phyloP scores from a whole-genome alignment of 2,888 invertebrate species.

The Melieria crassipennis region DNA sequence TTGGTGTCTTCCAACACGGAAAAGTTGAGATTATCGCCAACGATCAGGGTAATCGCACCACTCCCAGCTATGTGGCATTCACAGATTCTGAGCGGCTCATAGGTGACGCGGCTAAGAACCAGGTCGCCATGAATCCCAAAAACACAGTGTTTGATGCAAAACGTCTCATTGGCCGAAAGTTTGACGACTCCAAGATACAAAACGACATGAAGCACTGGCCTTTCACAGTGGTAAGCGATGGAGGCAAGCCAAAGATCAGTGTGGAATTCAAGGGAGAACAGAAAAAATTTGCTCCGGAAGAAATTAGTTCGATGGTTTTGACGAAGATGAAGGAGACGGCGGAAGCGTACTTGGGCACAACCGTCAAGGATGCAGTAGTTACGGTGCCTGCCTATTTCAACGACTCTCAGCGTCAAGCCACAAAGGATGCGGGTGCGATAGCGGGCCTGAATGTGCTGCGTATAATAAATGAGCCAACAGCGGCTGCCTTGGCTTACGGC shows the following conservation, averaged over 20 bases:
- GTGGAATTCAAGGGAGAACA: constrained; percentile 88
- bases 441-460: constrained; percentile 89
- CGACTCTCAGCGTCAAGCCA: constrained; percentile 88
- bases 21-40: constrained; percentile 87
- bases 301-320: constrained; percentile 92
- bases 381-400: constrained; percentile 93
- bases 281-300: constrained; percentile 89
- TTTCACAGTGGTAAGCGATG: constrained; percentile 85
- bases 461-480: constrained; percentile 93
- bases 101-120: constrained; percentile 85
- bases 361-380: constrained; percentile 84
- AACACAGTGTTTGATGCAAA: constrained; percentile 94
- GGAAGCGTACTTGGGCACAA: constrained; percentile 86
- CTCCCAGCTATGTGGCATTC: constrained; percentile 82
- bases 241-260: constrained; percentile 82
- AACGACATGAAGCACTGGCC: constrained; percentile 95
- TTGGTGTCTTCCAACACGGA: constrained; percentile 83
- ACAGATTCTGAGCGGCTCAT: constrained; percentile 85
- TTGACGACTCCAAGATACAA: constrained; percentile 87
- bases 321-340: constrained; percentile 94
- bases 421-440: constrained; percentile 93
- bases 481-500: constrained; percentile 92
- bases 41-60: constrained; percentile 84
- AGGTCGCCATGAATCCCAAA: constrained; percentile 87
- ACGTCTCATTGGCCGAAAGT: constrained; percentile 91